phyloP scores from a whole-genome alignment of 2,888 invertebrate species.

The Axea sp. region DNA sequence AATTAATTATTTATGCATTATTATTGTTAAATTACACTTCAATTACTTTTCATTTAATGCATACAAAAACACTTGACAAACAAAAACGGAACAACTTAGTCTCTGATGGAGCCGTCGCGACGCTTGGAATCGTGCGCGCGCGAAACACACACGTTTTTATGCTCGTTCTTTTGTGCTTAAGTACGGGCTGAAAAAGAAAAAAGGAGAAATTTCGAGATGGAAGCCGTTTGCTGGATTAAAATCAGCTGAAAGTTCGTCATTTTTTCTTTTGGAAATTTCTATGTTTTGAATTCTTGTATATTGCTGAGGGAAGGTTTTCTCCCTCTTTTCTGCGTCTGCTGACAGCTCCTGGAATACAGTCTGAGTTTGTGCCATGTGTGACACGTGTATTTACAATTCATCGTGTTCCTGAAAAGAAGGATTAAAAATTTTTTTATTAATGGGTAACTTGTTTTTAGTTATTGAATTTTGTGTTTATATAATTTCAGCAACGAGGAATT shows the following conservation, averaged over 20 bases:
- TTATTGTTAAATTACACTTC: constrained; percentile 74
- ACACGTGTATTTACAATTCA: constrained; percentile 80
- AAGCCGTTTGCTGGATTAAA: constrained; percentile 14
- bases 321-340: constrained; percentile 50
- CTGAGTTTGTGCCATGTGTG: constrained; percentile 73
- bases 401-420: constrained; percentile 81
- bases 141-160: constrained; percentile 1
- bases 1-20: constrained; percentile 65
- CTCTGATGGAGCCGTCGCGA: constrained; percentile 74
- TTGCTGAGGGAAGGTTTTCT: constrained; percentile 6
- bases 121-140: constrained; percentile 19
- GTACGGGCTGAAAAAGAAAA: constrained; percentile 25
- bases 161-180: constrained; percentile 39
- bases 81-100: constrained; percentile 78
- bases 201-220: constrained; percentile 20
- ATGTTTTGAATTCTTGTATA: background rate
- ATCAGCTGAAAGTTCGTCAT: constrained; percentile 11
- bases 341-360: constrained; percentile 78
- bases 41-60: constrained; percentile 70
- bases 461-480: background rate
- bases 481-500: constrained; percentile 74
- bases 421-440: no score
- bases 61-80: constrained; percentile 79
- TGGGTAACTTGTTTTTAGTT: no score
- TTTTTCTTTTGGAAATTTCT: constrained; percentile 9